phyloP scores from a whole-genome alignment of 1,140 invertebrate species.

The Spodoptera litura region DNA sequence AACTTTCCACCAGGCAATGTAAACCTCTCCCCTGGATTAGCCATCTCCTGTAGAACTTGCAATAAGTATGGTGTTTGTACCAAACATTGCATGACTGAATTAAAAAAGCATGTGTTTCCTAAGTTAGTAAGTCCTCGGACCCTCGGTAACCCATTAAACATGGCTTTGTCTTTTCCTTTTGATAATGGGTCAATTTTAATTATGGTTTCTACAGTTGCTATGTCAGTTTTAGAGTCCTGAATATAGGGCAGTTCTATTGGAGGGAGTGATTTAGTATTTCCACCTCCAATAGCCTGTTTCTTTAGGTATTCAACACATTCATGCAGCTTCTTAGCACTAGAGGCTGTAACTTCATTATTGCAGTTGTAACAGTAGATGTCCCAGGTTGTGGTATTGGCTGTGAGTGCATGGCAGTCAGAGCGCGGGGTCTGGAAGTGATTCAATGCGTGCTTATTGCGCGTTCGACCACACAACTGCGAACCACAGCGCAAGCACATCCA shows the following conservation, averaged over 20 bases:
- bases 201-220: conserved; percentile 69
- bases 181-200: conserved; percentile 64
- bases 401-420: conserved; percentile 91
- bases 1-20: conserved; percentile 89
- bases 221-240: conserved; percentile 63
- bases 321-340: conserved; percentile 88
- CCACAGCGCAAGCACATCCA: conserved; percentile 92
- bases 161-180: conserved; percentile 77
- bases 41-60: conserved; percentile 90
- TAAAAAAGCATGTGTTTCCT: conserved; percentile 99
- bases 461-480: conserved; percentile 91
- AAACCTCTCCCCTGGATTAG: conserved; percentile 89
- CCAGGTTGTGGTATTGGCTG: conserved; percentile 90
- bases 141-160: conserved; percentile 77
- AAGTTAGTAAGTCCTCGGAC: conserved; percentile 93
- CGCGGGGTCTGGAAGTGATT: conserved; percentile 91
- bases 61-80: conserved; percentile 94
- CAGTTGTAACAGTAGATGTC: conserved; percentile 92
- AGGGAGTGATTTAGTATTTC: conserved; percentile 67
- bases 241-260: conserved; percentile 72
- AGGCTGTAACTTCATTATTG: conserved; percentile 87
- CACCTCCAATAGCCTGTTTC: conserved; percentile 76
- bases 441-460: conserved; percentile 90
- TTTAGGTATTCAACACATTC: conserved; percentile 89
- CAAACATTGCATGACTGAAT: conserved; percentile 97